Evolutionary conservation across 2,797 vertebrate species (phyloP), one percentile per base, ranked within the genome.

Genomic region (Betta splendens): DNA sequence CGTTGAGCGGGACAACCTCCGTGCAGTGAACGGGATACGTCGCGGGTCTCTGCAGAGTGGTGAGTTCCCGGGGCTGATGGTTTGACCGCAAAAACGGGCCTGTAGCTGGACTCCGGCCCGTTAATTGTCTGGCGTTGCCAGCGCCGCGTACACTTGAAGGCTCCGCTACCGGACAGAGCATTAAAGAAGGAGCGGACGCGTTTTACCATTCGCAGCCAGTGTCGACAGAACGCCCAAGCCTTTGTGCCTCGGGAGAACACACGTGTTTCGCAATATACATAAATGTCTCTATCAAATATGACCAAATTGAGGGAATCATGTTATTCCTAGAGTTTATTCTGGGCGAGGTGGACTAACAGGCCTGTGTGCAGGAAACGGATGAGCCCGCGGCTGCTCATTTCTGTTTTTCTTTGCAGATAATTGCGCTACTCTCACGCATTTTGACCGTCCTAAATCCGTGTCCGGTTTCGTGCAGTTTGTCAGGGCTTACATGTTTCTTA

Each of bases 1-100:
- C 28, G 50, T 38, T 31, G 31, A 15, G 16, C 32, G 18, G 46
- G 48, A n/a, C 32, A 51, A 31, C 22, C 51, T 73, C 58, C n/a
- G n/a, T 20, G 44, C 35, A 47, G 57, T n/a, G n/a, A n/a, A n/a
- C n/a, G n/a, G n/a, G n/a, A n/a, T n/a, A n/a, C n/a, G n/a, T n/a
- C n/a, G n/a, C n/a, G n/a, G n/a, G n/a, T n/a, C n/a, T 82, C 60
- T 58, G 36, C 10, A 55, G 37, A 64, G 71, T 83, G 86, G 83
- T 86, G 69, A 79, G 76, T 37, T 35, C 22, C 29, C 3, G 8
- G n/a, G 44, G 66, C 26, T n/a, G 57, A 7, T 37, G 22, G 44
- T 67, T 65, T 69, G 4, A 13, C 43, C 31, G 37, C 20, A 16
- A 26, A 32, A 64, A 51, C n/a, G 47, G 59, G 68, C 67, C 68